phyloP scores from a whole-genome alignment of 2,113 vertebrate species.

The Spea multiplicata region DNA sequence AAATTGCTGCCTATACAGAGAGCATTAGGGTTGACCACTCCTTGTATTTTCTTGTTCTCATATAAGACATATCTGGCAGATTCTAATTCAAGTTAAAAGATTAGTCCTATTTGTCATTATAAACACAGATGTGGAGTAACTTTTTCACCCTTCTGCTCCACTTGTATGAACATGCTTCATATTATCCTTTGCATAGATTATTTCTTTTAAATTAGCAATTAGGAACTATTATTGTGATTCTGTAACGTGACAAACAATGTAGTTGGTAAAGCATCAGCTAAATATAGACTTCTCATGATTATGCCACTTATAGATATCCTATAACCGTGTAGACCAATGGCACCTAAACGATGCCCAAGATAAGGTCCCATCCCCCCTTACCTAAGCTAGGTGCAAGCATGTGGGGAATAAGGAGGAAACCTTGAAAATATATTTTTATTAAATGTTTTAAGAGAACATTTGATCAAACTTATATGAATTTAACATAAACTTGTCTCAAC shows the following conservation, averaged over 20 bases:
- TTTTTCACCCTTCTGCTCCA: slow-evolving; percentile 60
- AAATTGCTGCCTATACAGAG: slow-evolving; percentile 69
- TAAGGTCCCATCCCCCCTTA: too few species aligned
- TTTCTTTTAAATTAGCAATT: slow-evolving; percentile 15
- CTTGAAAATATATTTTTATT: too few species aligned
- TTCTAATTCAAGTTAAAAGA: slow-evolving; percentile 54
- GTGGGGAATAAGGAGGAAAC: too few species aligned
- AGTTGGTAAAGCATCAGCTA: too few species aligned
- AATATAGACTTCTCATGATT: too few species aligned
- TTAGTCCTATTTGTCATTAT: slow-evolving; percentile 68
- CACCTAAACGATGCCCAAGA: too few species aligned
- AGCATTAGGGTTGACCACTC: slow-evolving; percentile 58
- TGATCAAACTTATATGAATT: too few species aligned
- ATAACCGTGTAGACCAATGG: too few species aligned
- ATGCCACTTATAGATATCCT: too few species aligned
- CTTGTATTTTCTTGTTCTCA: slow-evolving; percentile 64
- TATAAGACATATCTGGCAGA: slow-evolving; percentile 64
- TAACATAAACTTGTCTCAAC: too few species aligned
- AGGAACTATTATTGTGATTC: slow-evolving; percentile 4
- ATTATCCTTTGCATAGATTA: slow-evolving; percentile 45
- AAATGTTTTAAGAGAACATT: too few species aligned
- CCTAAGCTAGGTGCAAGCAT: too few species aligned
- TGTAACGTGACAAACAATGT: neutral
- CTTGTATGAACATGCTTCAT: slow-evolving; percentile 74
- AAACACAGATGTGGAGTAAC: slow-evolving; percentile 67